Conservation (phyloP, 35 echinoderm and acorn worm species). For the Strongylocentrotus purpuratus region DNA sequence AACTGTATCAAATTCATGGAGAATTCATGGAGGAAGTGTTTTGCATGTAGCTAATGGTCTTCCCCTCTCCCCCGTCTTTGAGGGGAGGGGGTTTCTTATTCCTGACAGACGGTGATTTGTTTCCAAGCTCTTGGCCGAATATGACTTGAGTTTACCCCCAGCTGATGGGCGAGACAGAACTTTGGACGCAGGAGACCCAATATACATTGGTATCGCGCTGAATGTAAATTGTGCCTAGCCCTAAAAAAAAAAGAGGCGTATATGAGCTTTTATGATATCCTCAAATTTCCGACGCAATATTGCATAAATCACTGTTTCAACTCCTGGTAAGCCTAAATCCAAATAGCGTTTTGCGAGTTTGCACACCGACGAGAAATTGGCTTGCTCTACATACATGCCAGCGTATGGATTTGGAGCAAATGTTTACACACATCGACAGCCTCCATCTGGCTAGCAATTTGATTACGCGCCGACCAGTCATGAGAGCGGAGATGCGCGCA, state of each 20-base stretch:
- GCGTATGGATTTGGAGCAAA: slow-evolving; percentile 26
- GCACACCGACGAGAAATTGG: neutral
- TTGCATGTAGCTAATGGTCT: neutral
- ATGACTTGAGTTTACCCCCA: neutral
- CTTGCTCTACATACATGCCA: slow-evolving; percentile 29
- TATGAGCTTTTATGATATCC: slow-evolving; percentile 50
- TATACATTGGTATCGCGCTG: neutral
- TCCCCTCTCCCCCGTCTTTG: neutral
- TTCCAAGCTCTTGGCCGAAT: neutral
- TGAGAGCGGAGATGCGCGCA: neutral
- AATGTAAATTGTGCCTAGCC: neutral
- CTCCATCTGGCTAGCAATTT: slow-evolving; percentile 34
- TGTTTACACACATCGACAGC: slow-evolving; percentile 18
- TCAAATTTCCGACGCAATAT: neutral
- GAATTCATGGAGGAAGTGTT: neutral
- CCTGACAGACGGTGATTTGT: neutral
- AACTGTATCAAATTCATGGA: neutral
- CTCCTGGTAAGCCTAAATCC: slow-evolving; percentile 26
- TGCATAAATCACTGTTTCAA: slow-evolving; percentile 50
- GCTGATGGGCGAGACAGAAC: neutral
- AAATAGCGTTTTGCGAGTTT: slow-evolving; percentile 23
- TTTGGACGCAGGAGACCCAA: neutral
- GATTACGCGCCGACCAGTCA: neutral
- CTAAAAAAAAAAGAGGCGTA: neutral
- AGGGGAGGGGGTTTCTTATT: neutral